phyloP scores from a whole-genome alignment of 2,888 invertebrate genomes.

The Pteria penguin region DNA sequence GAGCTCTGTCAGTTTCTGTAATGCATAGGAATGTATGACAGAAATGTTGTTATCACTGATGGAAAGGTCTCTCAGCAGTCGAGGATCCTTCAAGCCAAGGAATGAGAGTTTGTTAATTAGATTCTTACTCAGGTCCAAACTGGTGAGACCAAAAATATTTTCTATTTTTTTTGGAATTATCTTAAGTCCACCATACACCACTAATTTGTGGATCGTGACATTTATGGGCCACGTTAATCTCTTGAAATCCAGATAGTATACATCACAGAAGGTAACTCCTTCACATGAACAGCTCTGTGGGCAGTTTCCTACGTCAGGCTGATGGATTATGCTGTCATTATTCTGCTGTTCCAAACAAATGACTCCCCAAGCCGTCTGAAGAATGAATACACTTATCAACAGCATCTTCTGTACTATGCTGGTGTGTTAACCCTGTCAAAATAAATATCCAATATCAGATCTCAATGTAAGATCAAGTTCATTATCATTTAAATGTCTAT shows the following conservation, averaged over 20 bases:
- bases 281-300: background rate
- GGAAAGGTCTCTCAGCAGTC: conserved; percentile 39
- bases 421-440: no score
- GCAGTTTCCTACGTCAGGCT: no score
- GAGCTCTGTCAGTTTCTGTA: conserved; percentile 29
- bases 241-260: conserved; percentile 13
- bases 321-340: no score
- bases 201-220: background rate
- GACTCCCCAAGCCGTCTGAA: no score
- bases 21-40: conserved; percentile 24
- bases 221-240: background rate
- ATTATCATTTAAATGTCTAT: no score
- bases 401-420: no score
- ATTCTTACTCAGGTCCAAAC: conserved; percentile 55
- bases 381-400: no score
- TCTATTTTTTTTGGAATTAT: background rate
- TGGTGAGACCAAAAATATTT: background rate
- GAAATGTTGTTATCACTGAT: conserved; percentile 43
- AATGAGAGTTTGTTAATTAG: conserved; percentile 35
- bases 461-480: no score
- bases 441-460: no score
- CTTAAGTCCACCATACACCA: conserved; percentile 9
- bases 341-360: no score
- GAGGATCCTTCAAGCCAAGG: conserved; percentile 34
- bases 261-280: background rate